These are phyloP conservation scores for Coluber constrictor DNA, from an alignment of 2,797 vertebrate species.

Conservation along the genomic window DNA sequence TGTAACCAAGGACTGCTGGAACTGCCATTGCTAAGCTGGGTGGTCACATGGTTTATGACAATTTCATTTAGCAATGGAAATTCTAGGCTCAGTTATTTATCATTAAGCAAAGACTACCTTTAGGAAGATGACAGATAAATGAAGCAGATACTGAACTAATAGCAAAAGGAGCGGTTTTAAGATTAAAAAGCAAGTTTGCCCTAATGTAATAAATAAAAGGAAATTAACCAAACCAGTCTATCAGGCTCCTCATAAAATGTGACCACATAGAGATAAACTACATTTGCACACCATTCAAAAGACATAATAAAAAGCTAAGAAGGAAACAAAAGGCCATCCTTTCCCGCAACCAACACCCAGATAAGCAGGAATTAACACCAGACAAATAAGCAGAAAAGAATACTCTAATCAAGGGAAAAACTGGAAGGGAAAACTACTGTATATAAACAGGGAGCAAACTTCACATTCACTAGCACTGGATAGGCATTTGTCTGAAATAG, in stretches of 20 bases:
- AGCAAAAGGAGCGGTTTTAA: background rate
- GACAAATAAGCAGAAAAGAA: background rate
- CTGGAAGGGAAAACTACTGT: background rate
- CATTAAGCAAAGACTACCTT: background rate
- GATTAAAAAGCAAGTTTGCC: background rate
- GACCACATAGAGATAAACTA: background rate
- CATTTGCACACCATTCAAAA: background rate
- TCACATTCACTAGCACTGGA: background rate
- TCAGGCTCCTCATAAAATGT: background rate
- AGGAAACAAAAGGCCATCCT: background rate
- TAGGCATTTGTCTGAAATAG: background rate
- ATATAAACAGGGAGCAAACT: background rate
- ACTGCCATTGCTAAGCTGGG: background rate
- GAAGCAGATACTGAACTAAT: background rate
- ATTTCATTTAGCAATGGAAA: background rate
- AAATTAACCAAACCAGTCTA: background rate
- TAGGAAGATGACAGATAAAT: background rate
- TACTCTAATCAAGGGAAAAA: background rate
- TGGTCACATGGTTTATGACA: background rate
- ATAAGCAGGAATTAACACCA: background rate
- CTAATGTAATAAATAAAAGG: background rate
- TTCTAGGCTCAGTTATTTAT: background rate
- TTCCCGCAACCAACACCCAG: background rate
- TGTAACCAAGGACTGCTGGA: background rate
- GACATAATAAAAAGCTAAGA: background rate